Evolutionary conservation across 2,888 invertebrate genomes (phyloP), one percentile per base, ranked within the genome.

Genomic region (Drosophila sordidula): DNA sequence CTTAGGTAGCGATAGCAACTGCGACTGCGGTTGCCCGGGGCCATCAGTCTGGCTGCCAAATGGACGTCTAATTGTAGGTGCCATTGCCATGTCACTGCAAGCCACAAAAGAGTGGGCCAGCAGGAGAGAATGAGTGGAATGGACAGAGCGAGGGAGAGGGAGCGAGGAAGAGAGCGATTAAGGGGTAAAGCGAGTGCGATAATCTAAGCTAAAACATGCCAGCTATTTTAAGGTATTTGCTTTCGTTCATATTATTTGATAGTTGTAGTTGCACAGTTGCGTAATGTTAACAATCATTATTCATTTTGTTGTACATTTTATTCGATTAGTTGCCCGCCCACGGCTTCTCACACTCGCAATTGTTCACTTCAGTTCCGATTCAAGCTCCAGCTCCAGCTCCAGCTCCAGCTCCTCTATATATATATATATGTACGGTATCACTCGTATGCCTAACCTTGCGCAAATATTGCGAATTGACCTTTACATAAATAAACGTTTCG

Each of bases 381-480:
- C 36, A 38, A 54, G 16, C 45, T 54, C n/a, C n/a, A 16, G 47
- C 18, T 49, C 26, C 34, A 45, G 56, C 55, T 65, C 16, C 38
- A 46, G 22, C 18, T 50, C n/a, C 54, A 61, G 14, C 18, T 41
- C 4, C 22, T 22, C 11, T 18, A 9, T 49, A 18, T 18, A 18
- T 18, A 18, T 18, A 18, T 18, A 18, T 18, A 16, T 52, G 26
- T 11, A 45, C 58, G 18, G 6, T 51, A 38, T 14, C 70, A 41
- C 25, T 41, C 45, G 42, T 57, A 52, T 78, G 69, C 72, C 87
- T 83, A 73, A 87, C 89, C 84, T 84, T 89, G 84, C 85, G 62
- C 81, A 87, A 84, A 84, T 71, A 84, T 84, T 87, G 75, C 74
- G 57, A 84, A 84, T 81, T 84, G 81, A 84, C 87, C 87, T 84